These are phyloP conservation scores for Matsumurasca onukii DNA, from an alignment of 1,140 invertebrate genomes.

Conservation along the genomic window DNA sequence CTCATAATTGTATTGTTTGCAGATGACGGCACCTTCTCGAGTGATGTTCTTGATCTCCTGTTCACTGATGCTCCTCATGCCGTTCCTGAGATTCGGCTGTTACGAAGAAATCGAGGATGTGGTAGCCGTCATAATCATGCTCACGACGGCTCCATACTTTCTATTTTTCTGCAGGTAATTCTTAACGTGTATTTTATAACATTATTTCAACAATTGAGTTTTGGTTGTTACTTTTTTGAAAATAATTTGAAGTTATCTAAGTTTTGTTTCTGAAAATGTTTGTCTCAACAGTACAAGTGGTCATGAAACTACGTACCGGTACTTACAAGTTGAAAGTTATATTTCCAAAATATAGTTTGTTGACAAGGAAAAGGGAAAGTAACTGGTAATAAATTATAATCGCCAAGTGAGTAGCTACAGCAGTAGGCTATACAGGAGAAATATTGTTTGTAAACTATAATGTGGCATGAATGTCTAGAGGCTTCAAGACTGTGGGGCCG, in stretches of 20 bases:
- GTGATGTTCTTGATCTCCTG: constrained; percentile 95
- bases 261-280: neutral
- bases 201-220: neutral
- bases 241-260: neutral
- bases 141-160: constrained; percentile 95
- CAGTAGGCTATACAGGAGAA: too few relatives aligned
- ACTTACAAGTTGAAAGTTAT: too few relatives aligned
- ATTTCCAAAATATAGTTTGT: too few relatives aligned
- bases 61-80: constrained; percentile 79
- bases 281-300: neutral
- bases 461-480: constrained; percentile 69
- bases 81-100: constrained; percentile 81
- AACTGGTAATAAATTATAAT: too few relatives aligned
- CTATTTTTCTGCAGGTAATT: constrained; percentile 94
- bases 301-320: neutral
- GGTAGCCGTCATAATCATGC: constrained; percentile 89
- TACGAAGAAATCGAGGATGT: constrained; percentile 84
- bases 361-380: too few relatives aligned
- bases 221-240: too few relatives aligned
- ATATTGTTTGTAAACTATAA: too few relatives aligned
- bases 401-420: too few relatives aligned
- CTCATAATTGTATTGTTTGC: too few relatives aligned
- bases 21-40: constrained; percentile 86
- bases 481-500: constrained; percentile 96
- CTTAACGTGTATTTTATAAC: neutral